phyloP scores from a whole-genome alignment of 2,797 vertebrate genomes.

The Apogon hyalosoma region DNA sequence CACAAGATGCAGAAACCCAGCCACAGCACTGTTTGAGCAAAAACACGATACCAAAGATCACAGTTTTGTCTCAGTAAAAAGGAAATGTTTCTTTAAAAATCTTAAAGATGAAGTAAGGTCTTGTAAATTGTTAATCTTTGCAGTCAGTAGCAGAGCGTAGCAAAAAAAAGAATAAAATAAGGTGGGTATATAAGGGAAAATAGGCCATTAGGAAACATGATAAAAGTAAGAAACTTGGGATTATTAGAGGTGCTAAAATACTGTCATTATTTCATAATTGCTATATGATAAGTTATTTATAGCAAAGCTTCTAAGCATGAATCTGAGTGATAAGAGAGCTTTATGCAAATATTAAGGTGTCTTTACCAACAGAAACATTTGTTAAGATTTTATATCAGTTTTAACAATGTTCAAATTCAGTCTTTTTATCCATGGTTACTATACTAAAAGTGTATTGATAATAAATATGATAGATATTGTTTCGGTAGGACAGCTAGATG shows the following conservation, averaged over 20 bases:
- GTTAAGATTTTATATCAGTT: too few relatives aligned
- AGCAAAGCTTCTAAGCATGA: not conserved
- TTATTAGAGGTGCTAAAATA: not conserved
- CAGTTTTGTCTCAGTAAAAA: constrained; percentile 8
- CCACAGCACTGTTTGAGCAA: constrained; percentile 14
- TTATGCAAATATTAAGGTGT: too few relatives aligned
- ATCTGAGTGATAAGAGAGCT: not conserved
- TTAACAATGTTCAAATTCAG: too few relatives aligned
- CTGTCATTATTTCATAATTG: not conserved
- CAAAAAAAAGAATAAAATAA: not conserved
- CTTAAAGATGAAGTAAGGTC: constrained; percentile 6
- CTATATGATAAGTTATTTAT: not conserved
- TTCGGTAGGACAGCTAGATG: too few relatives aligned
- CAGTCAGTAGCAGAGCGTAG: not conserved
- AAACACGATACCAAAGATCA: constrained; percentile 28
- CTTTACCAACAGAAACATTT: too few relatives aligned
- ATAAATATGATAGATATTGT: too few relatives aligned
- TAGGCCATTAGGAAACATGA: not conserved
- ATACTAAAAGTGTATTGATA: too few relatives aligned
- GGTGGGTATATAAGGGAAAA: not conserved
- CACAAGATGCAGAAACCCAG: constrained; percentile 41
- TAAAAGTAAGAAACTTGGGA: not conserved
- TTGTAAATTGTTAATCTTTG: constrained; percentile 1
- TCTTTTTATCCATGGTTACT: too few relatives aligned
- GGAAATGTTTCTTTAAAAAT: constrained; percentile 11